These are phyloP conservation scores for Mormyrus iriodes DNA, from an alignment of 2,113 vertebrate species.

Conservation along the genomic window DNA sequence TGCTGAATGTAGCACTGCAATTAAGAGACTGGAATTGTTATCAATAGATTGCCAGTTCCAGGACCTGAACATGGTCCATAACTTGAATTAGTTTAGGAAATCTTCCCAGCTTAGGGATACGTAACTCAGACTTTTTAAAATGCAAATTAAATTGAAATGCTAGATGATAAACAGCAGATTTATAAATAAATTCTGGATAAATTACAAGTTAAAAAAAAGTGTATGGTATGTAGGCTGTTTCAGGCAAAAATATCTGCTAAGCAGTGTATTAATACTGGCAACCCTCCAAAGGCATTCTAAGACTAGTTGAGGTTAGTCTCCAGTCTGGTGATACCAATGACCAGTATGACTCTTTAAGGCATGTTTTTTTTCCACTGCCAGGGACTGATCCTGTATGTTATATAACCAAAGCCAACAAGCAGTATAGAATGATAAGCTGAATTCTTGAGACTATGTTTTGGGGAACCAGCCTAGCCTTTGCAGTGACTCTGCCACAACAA, in stretches of 20 bases:
- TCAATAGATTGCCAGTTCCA: background rate
- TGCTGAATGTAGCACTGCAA: background rate
- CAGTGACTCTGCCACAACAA: background rate
- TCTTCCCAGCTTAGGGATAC: background rate
- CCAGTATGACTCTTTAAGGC: background rate
- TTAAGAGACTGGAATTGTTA: background rate
- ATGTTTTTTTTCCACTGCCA: background rate
- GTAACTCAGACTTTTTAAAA: background rate
- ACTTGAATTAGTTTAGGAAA: slow-evolving; percentile 1
- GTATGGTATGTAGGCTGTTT: background rate
- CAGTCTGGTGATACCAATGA: background rate
- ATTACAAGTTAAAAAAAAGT: background rate
- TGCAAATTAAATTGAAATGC: background rate
- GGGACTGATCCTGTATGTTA: background rate
- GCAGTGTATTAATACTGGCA: background rate
- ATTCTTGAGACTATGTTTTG: background rate
- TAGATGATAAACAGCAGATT: background rate
- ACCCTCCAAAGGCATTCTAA: background rate
- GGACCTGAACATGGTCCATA: background rate
- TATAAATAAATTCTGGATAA: background rate
- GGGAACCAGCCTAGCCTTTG: background rate
- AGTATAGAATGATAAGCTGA: background rate
- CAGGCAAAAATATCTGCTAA: background rate
- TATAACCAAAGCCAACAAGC: background rate
- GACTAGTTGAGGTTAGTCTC: background rate